Evolutionary conservation across 2,888 invertebrate genomes (phyloP).

Genomic region (Galerucella calmariensis): DNA sequence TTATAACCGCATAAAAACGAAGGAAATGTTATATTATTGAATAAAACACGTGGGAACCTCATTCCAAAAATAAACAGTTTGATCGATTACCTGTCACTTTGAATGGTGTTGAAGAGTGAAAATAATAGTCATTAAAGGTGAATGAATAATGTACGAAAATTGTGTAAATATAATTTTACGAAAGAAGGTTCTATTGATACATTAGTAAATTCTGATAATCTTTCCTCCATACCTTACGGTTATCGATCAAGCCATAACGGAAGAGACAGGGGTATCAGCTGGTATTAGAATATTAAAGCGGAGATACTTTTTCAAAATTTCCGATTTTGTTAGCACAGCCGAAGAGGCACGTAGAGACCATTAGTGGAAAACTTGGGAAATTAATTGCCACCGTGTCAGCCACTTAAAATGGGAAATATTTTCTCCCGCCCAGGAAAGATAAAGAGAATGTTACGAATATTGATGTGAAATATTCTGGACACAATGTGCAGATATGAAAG

Average conservation of each 20-base stretch:
- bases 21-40: neutral
- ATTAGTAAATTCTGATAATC: slow-evolving; percentile 9
- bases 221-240: neutral
- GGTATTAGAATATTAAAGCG: slow-evolving; percentile 30
- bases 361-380: slow-evolving; percentile 36
- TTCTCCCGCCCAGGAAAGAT: slow-evolving; percentile 15
- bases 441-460: slow-evolving; percentile 28
- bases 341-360: slow-evolving; percentile 32
- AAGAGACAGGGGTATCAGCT: slow-evolving; percentile 24
- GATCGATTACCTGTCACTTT: neutral
- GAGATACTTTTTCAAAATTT: slow-evolving; percentile 32
- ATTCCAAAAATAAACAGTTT: neutral
- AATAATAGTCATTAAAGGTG: neutral
- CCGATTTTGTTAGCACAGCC: slow-evolving; percentile 33
- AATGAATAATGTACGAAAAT: neutral
- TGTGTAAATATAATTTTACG: neutral
- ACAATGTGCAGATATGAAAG: slow-evolving; percentile 15
- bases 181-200: neutral
- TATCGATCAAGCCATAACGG: slow-evolving; percentile 16
- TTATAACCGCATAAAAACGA: neutral
- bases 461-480: slow-evolving; percentile 29
- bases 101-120: neutral
- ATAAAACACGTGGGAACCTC: neutral
- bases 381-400: slow-evolving; percentile 32
- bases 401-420: slow-evolving; percentile 35